A percentile compares a stretch with the other conserved stretches of the same genome.
Conservation (phyloP, 2,797 vertebrate genomes). For the Gymnoscopelus braueri region DNA sequence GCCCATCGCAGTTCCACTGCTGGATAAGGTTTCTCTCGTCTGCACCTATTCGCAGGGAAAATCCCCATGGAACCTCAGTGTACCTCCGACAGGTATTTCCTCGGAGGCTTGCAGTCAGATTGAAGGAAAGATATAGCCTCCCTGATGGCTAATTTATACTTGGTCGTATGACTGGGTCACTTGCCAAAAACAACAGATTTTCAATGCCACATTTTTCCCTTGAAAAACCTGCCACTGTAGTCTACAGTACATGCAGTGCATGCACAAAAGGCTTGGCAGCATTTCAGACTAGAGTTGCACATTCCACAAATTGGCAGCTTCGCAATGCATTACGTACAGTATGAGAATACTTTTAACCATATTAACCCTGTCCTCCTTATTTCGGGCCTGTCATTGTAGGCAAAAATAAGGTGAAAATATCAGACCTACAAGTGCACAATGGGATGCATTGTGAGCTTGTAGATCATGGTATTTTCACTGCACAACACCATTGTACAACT, state of each 20-base stretch:
- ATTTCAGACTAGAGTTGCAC: conserved; percentile 51
- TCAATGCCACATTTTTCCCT: no score
- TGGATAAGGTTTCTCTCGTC: conserved; percentile 56
- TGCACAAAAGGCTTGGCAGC: conserved; percentile 31
- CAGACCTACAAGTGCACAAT: no score
- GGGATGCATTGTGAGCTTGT: no score
- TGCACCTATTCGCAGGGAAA: conserved; percentile 44
- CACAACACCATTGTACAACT: no score
- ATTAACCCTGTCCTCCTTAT: no score
- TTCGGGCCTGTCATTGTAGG: no score
- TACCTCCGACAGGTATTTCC: conserved; percentile 43
- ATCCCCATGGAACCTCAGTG: conserved; percentile 23
- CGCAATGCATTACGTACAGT: not conserved
- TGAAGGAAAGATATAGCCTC: conserved; percentile 3
- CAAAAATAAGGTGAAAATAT: no score
- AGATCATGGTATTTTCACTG: no score
- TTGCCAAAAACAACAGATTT: conserved; percentile 1
- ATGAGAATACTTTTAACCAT: not conserved
- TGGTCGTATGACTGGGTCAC: no score
- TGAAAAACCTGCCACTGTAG: conserved; percentile 2
- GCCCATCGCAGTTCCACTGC: not conserved
- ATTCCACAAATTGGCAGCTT: conserved; percentile 26
- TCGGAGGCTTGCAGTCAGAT: conserved; percentile 27
- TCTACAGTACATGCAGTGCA: not conserved
- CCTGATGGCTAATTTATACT: no score